Evolutionary conservation across 2,888 invertebrate genomes (phyloP), one percentile per base, ranked within the genome.

Genomic region (Hoplodrina blanda): DNA sequence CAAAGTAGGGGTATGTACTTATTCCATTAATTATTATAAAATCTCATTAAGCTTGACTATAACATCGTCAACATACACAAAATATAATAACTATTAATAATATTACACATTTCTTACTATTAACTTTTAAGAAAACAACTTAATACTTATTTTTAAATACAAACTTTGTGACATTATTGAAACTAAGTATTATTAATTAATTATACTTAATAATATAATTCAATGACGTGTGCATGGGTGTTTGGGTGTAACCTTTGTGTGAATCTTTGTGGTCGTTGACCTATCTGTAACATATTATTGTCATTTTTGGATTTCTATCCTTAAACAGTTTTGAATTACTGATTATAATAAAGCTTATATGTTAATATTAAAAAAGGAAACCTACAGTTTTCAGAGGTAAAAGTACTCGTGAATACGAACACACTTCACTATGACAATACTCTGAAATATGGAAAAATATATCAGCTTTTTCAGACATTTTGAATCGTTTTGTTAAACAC

Each of bases 111-210:
- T 44, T 46, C 17, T 71, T 57, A 59, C 49, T 68, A 62, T 37
- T 65, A 59, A 67, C 44, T 56, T 55, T 54, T 50, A 52, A 57
- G 44, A 41, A 11, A 68, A 61, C 1, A 52, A 76, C 1, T 69
- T 52, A 60, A 61, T 63, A 65, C 46, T 44, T 44, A 15, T 44
- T 69, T 81, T 64, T 11, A 60, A 67, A 53, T 62, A 11, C 37
- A 64, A 71, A 71, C 67, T 73, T 71, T 71, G 69, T 71, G 69
- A 82, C 41, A 52, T 61, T 78, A 62, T 69, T 70, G 10, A 17
- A 59, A 56, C 30, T 82, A 75, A 82, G 67, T 66, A 73, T 65
- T 69, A 75, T 59, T 68, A 54, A 62, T 53, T 53, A 55, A 52
- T 41, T 54, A 60, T 17, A 44, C 13, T 44, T 44, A 25, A 19